Conservation (phyloP, 2,113 vertebrate species). For the Nycticebus coucang region DNA sequence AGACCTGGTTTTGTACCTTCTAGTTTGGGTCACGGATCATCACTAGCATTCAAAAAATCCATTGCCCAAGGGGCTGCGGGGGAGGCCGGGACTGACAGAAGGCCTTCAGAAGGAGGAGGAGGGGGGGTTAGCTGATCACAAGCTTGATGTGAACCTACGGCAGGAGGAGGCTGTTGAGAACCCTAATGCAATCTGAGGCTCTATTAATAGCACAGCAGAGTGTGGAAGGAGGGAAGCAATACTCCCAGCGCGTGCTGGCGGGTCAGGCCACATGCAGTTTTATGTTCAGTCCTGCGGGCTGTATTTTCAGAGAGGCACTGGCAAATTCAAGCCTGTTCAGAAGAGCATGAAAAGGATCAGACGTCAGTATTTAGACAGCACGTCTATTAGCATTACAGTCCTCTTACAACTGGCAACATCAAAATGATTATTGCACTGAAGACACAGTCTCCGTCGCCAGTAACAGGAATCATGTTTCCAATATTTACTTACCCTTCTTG, state of each 20-base stretch:
- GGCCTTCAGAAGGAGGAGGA: slow-evolving; percentile 19
- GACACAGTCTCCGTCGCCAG: background rate
- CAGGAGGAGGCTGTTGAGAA: slow-evolving; percentile 59
- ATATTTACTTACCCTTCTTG: background rate
- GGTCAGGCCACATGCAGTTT: slow-evolving; percentile 70
- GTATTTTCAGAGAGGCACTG: slow-evolving; percentile 63
- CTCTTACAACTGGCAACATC: slow-evolving; percentile 25
- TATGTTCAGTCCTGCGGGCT: slow-evolving; percentile 64
- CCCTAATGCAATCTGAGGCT: slow-evolving; percentile 65
- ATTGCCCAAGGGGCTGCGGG: slow-evolving; percentile 38
- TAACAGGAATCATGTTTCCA: background rate
- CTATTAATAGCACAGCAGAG: slow-evolving; percentile 73
- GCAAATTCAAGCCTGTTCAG: slow-evolving; percentile 61
- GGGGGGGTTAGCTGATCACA: slow-evolving; percentile 36
- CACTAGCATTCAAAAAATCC: slow-evolving; percentile 53
- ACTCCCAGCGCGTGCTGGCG: slow-evolving; percentile 52
- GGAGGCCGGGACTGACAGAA: slow-evolving; percentile 55
- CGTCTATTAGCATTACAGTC: background rate
- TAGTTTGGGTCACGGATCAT: slow-evolving; percentile 55
- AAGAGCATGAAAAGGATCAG: slow-evolving; percentile 36
- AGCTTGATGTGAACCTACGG: slow-evolving; percentile 50
- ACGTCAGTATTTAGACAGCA: slow-evolving; percentile 35
- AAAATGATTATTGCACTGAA: background rate
- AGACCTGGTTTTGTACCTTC: slow-evolving; percentile 14
- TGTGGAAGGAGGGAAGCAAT: slow-evolving; percentile 56